phyloP scores from a whole-genome alignment of 2,888 invertebrate genomes.

The Pterostichus madidus region DNA sequence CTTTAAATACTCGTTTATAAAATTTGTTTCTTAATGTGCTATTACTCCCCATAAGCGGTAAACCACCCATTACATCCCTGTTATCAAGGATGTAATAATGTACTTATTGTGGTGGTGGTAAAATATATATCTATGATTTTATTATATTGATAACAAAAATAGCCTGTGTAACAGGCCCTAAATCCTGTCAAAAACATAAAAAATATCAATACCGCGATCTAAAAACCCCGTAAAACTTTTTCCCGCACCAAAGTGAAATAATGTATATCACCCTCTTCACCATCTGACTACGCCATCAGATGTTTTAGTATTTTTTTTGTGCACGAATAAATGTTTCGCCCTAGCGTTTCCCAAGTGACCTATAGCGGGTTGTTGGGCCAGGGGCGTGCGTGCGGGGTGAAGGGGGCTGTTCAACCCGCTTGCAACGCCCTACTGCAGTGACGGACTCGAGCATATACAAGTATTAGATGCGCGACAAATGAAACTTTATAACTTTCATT shows the following conservation, averaged over 20 bases:
- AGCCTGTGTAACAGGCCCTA: not conserved
- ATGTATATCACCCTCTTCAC: conserved; percentile 51
- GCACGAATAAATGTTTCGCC: conserved; percentile 58
- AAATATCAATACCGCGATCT: conserved; percentile 46
- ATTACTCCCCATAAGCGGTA: no score
- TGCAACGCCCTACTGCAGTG: conserved; percentile 1
- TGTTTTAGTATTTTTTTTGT: conserved; percentile 59
- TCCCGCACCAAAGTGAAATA: conserved; percentile 53
- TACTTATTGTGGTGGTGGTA: no score
- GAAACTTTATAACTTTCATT: conserved; percentile 54
- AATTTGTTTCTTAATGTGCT: no score
- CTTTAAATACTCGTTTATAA: no score
- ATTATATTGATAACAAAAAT: conserved; percentile 24
- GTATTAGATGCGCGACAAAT: conserved; percentile 30
- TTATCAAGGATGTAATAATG: no score
- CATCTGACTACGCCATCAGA: conserved; percentile 46
- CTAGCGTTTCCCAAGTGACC: conserved; percentile 63
- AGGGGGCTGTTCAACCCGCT: not conserved
- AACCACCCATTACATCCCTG: no score
- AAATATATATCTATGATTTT: not conserved
- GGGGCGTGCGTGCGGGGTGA: conserved; percentile 2
- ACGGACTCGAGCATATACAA: conserved; percentile 22
- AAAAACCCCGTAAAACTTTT: conserved; percentile 30
- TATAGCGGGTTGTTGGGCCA: conserved; percentile 49
- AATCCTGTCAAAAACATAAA: conserved; percentile 45